Conservation (phyloP, 2,888 invertebrate species). For the Eupithecia subumbrata region DNA sequence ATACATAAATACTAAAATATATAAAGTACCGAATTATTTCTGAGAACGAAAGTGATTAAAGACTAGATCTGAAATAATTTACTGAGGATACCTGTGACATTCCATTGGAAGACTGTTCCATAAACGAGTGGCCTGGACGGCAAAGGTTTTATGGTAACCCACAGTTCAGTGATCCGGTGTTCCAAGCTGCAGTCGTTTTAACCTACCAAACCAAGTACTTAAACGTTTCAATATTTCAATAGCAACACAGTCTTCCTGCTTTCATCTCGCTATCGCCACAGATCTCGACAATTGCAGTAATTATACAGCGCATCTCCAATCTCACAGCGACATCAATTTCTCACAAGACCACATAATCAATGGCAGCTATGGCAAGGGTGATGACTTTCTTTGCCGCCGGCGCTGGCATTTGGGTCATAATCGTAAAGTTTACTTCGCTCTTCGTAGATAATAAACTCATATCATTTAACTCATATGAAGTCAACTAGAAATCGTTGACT, state of each 20-base stretch:
- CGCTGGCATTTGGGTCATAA: constrained; percentile 40
- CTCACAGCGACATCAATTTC: constrained; percentile 40
- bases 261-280: constrained; percentile 33
- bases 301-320: constrained; percentile 33
- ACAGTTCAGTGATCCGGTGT: too few species aligned
- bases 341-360: constrained; percentile 35
- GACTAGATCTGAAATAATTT: too few species aligned
- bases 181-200: too few species aligned
- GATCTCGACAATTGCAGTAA: constrained; percentile 41
- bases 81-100: too few species aligned
- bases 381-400: constrained; percentile 43
- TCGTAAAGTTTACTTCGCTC: constrained; percentile 16
- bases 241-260: constrained; percentile 21
- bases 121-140: too few species aligned
- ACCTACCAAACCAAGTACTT: neutral
- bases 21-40: too few species aligned
- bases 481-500: neutral
- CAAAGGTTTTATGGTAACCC: too few species aligned
- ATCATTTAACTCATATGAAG: neutral
- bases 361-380: constrained; percentile 14
- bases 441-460: neutral
- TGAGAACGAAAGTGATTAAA: too few species aligned
- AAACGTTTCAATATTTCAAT: neutral
- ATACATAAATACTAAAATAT: too few species aligned
- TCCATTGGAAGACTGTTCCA: too few species aligned